Evolutionary conservation across 2,888 invertebrate species (phyloP).

Genomic region (Drosophila planitibia): DNA sequence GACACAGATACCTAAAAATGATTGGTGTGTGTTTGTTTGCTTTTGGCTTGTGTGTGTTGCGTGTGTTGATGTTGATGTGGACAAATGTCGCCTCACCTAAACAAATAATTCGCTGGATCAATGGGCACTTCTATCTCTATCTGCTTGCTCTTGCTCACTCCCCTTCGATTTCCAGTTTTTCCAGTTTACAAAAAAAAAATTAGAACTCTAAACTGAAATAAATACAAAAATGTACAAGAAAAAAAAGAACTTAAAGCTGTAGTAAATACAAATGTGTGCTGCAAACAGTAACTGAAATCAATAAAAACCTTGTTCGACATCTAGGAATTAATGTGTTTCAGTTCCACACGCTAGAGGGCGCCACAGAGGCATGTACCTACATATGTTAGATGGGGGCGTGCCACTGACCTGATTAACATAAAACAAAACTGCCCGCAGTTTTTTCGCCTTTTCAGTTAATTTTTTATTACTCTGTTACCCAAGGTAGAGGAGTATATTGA

Average conservation of each 20-base stretch:
- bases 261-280: not conserved
- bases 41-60: slow-evolving; percentile 39
- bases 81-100: slow-evolving; percentile 59
- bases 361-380: slow-evolving; percentile 9
- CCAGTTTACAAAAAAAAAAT: slow-evolving; percentile 7
- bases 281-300: slow-evolving; percentile 7
- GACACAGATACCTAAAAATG: slow-evolving; percentile 27
- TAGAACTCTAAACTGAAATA: not conserved
- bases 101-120: slow-evolving; percentile 55
- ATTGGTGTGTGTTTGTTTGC: slow-evolving; percentile 26
- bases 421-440: slow-evolving; percentile 71
- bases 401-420: slow-evolving; percentile 84
- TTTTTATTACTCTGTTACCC: not conserved
- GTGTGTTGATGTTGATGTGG: slow-evolving; percentile 46
- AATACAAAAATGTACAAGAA: not conserved
- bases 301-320: slow-evolving; percentile 37
- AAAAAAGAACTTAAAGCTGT: not conserved
- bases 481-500: not conserved
- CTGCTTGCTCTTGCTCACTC: not conserved
- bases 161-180: slow-evolving; percentile 15
- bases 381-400: slow-evolving; percentile 47
- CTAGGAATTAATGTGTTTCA: slow-evolving; percentile 11
- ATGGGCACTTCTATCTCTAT: slow-evolving; percentile 4
- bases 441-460: slow-evolving; percentile 6
- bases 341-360: slow-evolving; percentile 21